Base-by-base conservation (phyloP, 2,888 invertebrate species). In the Lasioglossum leucozonium region DNA sequence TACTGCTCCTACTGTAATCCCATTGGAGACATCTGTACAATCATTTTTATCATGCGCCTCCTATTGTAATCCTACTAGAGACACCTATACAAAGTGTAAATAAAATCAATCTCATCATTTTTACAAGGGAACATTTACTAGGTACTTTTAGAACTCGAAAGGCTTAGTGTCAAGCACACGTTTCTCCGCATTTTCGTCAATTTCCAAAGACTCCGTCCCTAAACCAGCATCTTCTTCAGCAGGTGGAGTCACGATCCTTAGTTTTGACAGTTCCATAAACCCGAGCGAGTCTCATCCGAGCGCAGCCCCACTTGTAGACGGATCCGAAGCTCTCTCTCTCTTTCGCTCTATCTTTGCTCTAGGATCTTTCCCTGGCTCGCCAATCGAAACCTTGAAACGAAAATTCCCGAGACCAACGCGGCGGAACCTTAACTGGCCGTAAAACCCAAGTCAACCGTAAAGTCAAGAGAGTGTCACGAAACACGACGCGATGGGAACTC, bases 381-480 rank as follows among this genome's bases (percentile, higher is more conserved):
- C 67, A 40, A 69, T 69, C 67, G 67, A 40, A 40, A 40, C n/a
- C 67, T 37, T 11, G 42, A 22, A n/a, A 42, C 71, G 71, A 71
- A 71, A 71, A 42, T 71, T 71, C 71, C 42, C 42, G 26, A 16
- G 40, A 13, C 37, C 69, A 37, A 22, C 22, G 16, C 6, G 44
- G 44, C 5, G 42, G 71, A 71, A 71, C 42, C 42, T 71, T 69
- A 69, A 69, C 67, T 40, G 67, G 37, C 81, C 55, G 73, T 84
- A 82, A 82, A 84, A 76, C 72, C 42, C 73, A 76, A 75, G 72
- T 79, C 69, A 44, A 44, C 42, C 30, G 44, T 44, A 44, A 44
- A 72, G 44, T 44, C 44, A 44, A 26, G 44, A 72, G 72, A 72
- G 72, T 22, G 69, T n/a, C 55, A 8, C 34, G 75, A 67, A 76